A percentile compares a stretch with the other conserved stretches of the same genome.
phyloP scores from a whole-genome alignment of 1,140 invertebrate species.

The Bombus confusus region DNA sequence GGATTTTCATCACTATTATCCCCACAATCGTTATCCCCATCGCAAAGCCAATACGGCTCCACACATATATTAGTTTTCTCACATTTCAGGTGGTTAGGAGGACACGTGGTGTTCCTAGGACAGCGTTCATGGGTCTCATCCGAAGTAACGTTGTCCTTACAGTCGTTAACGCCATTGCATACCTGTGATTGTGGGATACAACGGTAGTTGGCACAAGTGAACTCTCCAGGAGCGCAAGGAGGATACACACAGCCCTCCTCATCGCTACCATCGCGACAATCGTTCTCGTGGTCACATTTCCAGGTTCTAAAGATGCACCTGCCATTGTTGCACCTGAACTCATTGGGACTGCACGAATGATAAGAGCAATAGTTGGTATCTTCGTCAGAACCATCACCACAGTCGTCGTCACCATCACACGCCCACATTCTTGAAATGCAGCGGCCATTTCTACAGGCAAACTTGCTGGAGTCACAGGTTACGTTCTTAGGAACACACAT shows the following conservation, averaged over 20 bases:
- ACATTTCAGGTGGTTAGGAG: conserved; percentile 93
- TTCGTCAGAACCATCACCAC: conserved; percentile 97
- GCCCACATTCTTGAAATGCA: conserved; percentile 98
- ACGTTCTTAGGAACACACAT: conserved; percentile 95
- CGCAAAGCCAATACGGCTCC: conserved; percentile 97
- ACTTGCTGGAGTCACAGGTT: conserved; percentile 94
- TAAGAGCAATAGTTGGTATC: conserved; percentile 95
- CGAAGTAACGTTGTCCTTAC: conserved; percentile 95
- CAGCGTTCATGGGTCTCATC: conserved; percentile 95
- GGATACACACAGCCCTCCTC: conserved; percentile 96
- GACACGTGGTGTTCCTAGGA: conserved; percentile 93
- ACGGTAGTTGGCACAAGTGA: conserved; percentile 95
- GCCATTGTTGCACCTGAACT: conserved; percentile 97
- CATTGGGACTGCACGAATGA: conserved; percentile 95
- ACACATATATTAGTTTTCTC: conserved; percentile 97
- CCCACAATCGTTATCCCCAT: conserved; percentile 97
- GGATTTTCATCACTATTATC: conserved; percentile 98
- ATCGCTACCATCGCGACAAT: conserved; percentile 96
- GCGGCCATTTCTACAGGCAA: conserved; percentile 96
- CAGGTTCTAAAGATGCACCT: conserved; percentile 97
- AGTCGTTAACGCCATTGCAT: conserved; percentile 97
- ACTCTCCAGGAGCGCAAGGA: conserved; percentile 94
- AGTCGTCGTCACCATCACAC: conserved; percentile 97
- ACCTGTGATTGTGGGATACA: conserved; percentile 94
- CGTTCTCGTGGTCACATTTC: conserved; percentile 97